Evolutionary conservation across 2,888 invertebrate genomes (phyloP).

Genomic region (Ophion obscuratus): DNA sequence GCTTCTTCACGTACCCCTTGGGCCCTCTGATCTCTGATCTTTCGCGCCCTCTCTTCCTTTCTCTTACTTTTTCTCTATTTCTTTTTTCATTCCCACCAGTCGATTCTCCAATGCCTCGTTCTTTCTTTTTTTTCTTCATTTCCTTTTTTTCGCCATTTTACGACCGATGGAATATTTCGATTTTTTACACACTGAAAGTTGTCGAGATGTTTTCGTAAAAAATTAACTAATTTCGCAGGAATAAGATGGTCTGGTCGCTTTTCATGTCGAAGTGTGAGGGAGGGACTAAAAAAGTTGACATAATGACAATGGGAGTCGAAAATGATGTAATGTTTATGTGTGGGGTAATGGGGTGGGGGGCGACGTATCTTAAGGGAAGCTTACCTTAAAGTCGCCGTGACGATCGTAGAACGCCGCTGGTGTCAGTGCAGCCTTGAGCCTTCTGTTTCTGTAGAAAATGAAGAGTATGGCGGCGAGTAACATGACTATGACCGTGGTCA

Average conservation of each 20-base stretch:
- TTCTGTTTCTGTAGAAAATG: constrained; percentile 88
- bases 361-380: background rate
- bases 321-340: background rate
- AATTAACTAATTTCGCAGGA: too few species aligned
- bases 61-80: background rate
- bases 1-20: constrained; percentile 7
- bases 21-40: constrained; percentile 30
- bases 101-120: background rate
- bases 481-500: constrained; percentile 90
- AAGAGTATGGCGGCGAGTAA: constrained; percentile 89
- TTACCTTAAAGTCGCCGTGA: constrained; percentile 81
- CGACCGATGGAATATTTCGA: background rate
- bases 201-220: too few species aligned
- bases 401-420: constrained; percentile 80
- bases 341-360: too few species aligned
- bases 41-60: constrained; percentile 18
- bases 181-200: background rate
- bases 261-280: too few species aligned
- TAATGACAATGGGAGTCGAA: too few species aligned
- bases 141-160: background rate
- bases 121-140: background rate
- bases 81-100: constrained; percentile 9
- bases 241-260: background rate
- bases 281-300: too few species aligned
- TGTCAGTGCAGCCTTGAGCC: constrained; percentile 83